Evolutionary conservation across 2,888 invertebrate genomes (phyloP).

Genomic region (Eristalis arbustorum): DNA sequence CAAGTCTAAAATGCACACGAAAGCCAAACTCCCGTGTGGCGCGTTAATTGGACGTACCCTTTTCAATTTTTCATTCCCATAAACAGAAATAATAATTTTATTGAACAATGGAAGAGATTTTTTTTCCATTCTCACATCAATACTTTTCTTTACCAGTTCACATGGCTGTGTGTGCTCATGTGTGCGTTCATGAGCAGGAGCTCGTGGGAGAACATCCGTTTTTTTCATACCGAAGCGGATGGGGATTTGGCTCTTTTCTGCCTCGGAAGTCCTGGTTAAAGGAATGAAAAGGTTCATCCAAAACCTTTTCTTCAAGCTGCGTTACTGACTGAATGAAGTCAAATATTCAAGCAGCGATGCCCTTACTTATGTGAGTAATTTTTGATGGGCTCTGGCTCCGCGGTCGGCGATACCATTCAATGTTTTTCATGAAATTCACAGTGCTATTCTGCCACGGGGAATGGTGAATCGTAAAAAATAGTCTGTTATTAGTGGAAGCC

Average conservation of each 20-base stretch:
- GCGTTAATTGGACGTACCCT: slow-evolving; percentile 53
- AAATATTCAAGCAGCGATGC: background rate
- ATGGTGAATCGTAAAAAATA: background rate
- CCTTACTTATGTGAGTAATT: background rate
- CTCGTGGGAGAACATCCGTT: slow-evolving; percentile 26
- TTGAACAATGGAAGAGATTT: slow-evolving; percentile 34
- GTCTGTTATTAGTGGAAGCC: background rate
- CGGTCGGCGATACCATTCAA: background rate
- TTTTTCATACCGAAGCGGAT: slow-evolving; percentile 25
- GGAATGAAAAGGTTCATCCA: background rate
- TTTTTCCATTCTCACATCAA: slow-evolving; percentile 5
- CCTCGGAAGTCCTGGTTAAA: slow-evolving; percentile 10
- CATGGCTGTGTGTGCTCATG: background rate
- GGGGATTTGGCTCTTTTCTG: slow-evolving; percentile 4
- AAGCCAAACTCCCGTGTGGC: slow-evolving; percentile 17
- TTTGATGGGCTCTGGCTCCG: background rate
- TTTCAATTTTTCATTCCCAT: slow-evolving; percentile 34
- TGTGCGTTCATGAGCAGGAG: background rate
- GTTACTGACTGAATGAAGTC: background rate
- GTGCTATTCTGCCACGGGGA: background rate
- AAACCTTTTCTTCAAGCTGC: background rate
- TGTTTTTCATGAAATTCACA: background rate
- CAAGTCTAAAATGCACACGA: slow-evolving; percentile 8
- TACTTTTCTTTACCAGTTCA: background rate
- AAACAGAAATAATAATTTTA: slow-evolving; percentile 54